Percentiles rank a stretch among this genome's conserved stretches.
phyloP scores from a whole-genome alignment of 2,888 invertebrate genomes.

The Ennomos fuscantarius region DNA sequence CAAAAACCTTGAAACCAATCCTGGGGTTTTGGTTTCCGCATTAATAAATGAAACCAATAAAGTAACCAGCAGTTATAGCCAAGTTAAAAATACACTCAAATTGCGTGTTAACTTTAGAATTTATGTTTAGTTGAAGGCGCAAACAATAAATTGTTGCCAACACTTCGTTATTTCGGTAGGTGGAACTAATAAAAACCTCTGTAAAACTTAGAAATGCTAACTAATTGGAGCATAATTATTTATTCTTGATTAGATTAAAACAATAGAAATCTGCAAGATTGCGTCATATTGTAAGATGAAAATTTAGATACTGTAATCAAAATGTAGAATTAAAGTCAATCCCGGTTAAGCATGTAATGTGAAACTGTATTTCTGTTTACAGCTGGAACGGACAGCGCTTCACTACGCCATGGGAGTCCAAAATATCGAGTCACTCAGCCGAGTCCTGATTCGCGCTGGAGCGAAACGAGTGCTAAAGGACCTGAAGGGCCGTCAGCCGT shows the following conservation, averaged over 20 bases:
- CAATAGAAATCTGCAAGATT: too few species aligned
- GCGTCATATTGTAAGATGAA: too few species aligned
- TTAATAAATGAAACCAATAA: too few species aligned
- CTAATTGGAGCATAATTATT: background rate
- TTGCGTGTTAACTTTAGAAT: conserved; percentile 20
- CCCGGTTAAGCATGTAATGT: too few species aligned
- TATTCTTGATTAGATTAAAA: too few species aligned
- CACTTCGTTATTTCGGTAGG: conserved; percentile 10
- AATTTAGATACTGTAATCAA: too few species aligned
- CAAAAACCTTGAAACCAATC: too few species aligned
- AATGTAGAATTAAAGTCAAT: too few species aligned
- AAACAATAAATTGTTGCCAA: conserved; percentile 22
- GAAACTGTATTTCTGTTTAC: conserved; percentile 36
- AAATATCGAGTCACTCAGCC: conserved; percentile 92
- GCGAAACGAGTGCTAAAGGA: conserved; percentile 94
- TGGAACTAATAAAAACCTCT: conserved; percentile 6
- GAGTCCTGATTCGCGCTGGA: conserved; percentile 92
- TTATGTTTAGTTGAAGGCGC: conserved; percentile 16
- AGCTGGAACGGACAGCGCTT: conserved; percentile 94
- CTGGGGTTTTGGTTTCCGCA: too few species aligned
- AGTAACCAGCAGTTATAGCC: conserved; percentile 2
- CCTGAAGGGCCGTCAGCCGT: conserved; percentile 94
- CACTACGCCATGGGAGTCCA: conserved; percentile 97
- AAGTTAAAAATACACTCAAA: conserved; percentile 13
- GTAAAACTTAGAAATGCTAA: conserved; percentile 1